Base-by-base conservation (phyloP, 2,888 invertebrate genomes). In the Stenodera caucasica region DNA sequence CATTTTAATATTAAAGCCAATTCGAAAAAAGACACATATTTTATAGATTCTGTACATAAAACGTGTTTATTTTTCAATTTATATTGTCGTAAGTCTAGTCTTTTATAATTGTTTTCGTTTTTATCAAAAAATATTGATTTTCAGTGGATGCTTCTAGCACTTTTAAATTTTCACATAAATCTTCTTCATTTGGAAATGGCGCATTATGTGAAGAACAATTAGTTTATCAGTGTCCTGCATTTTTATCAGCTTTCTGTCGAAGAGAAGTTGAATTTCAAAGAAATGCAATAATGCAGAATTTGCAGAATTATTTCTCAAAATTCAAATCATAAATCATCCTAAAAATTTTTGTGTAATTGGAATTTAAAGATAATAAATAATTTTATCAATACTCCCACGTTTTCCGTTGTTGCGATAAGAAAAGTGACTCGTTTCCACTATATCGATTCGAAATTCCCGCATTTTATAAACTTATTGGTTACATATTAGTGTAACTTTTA, bases 201-300 rank as follows among this genome's bases (percentile, higher is more conserved):
- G 81, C 82, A 0, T 78, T 81, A 53, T 86, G 86, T 68, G 78
- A 79, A 21, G 90, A 90, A 77, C 78, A 73, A 1, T 79, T 88
- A 12, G 78, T 80, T 18, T 89, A 87, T 73, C 84, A 89, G 73
- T 90, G 90, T 68, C 89, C 89, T 1, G 80, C 84, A 9, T 72
- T 85, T 4, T 75, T 89, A 49, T 82, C 83, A 3, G 64, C 69
- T 0, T 81, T 86, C 58, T 90, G 90, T 68, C 77, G 80, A 49
- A 81, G 82, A 32, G 88, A 89, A 78, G 84, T 80, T n/a, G 63
- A 67, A 26, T 77, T 67, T 65, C 81, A 81, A 67, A 72, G 80
- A 59, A 69, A 67, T 40, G 72, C 75, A 1, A 80, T 81, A 50
- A 78, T 78, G 76, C 70, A 63, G 14, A 81, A 81, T 68, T 72